Conservation (phyloP, 2,888 invertebrate species). For the Cecidostiba fungosa region DNA sequence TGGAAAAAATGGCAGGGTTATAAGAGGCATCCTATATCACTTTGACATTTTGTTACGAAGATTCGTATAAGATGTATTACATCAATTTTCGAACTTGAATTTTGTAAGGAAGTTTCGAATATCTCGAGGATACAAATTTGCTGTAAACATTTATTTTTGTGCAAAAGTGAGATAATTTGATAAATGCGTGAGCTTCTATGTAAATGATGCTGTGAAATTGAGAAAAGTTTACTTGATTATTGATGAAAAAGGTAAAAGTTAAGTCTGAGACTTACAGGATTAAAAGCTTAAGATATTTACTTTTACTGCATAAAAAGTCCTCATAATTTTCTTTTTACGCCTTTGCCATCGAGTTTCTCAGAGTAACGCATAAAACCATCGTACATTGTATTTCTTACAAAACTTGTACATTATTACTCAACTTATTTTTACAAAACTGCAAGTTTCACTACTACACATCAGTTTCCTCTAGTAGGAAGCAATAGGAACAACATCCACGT, state of each 20-base stretch:
- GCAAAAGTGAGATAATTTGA: no score
- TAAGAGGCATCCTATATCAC: slow-evolving; percentile 25
- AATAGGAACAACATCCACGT: not conserved
- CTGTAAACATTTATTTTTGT: no score
- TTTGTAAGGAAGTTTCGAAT: not conserved
- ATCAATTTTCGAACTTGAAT: not conserved
- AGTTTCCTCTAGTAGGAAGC: no score
- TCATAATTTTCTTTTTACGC: not conserved
- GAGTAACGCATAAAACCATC: not conserved
- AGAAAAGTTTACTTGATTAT: not conserved
- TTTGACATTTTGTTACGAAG: slow-evolving; percentile 23
- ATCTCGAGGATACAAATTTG: no score
- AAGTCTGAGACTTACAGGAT: not conserved
- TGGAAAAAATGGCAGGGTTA: not conserved
- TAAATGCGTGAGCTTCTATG: no score
- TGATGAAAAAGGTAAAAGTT: not conserved
- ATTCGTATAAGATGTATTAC: not conserved
- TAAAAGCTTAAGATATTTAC: slow-evolving; percentile 1
- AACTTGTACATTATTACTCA: not conserved
- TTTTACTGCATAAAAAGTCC: not conserved
- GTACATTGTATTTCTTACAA: not conserved
- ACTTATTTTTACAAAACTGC: no score
- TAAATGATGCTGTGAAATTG: not conserved
- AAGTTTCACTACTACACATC: not conserved
- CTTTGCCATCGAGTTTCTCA: not conserved